These are phyloP conservation scores for Leptarthrus brevirostris DNA, from an alignment of 2,888 invertebrate genomes.

Conservation along the genomic window DNA sequence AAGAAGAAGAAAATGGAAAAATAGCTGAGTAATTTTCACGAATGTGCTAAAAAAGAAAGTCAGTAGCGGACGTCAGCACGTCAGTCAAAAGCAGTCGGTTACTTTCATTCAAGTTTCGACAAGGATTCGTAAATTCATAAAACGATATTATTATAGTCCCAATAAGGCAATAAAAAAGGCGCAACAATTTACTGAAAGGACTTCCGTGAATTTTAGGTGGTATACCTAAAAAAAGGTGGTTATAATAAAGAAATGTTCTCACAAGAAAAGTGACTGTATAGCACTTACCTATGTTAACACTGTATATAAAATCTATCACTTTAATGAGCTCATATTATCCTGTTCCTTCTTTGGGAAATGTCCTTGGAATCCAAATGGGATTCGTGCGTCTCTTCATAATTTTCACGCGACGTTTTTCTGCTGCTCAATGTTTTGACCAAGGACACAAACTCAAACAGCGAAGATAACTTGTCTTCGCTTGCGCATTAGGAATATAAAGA, in stretches of 20 bases:
- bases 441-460: slow-evolving; percentile 14
- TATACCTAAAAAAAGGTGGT: too few relatives aligned
- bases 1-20: too few relatives aligned
- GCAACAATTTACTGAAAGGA: too few relatives aligned
- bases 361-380: background rate
- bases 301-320: too few relatives aligned
- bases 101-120: background rate
- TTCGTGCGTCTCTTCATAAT: slow-evolving; percentile 5
- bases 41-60: slow-evolving; percentile 7
- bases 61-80: background rate
- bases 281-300: too few relatives aligned
- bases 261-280: too few relatives aligned
- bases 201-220: too few relatives aligned
- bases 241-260: too few relatives aligned
- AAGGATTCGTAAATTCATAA: background rate
- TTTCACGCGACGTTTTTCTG: slow-evolving; percentile 13
- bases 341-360: too few relatives aligned
- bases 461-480: slow-evolving; percentile 13
- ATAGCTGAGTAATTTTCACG: too few relatives aligned
- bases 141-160: background rate
- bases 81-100: background rate
- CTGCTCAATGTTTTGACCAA: slow-evolving; percentile 2
- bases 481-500: slow-evolving; percentile 11
- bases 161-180: background rate
- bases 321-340: too few relatives aligned